These are phyloP conservation scores for Carassius auratus DNA, from an alignment of 2,113 vertebrate species.

Conservation along the genomic window DNA sequence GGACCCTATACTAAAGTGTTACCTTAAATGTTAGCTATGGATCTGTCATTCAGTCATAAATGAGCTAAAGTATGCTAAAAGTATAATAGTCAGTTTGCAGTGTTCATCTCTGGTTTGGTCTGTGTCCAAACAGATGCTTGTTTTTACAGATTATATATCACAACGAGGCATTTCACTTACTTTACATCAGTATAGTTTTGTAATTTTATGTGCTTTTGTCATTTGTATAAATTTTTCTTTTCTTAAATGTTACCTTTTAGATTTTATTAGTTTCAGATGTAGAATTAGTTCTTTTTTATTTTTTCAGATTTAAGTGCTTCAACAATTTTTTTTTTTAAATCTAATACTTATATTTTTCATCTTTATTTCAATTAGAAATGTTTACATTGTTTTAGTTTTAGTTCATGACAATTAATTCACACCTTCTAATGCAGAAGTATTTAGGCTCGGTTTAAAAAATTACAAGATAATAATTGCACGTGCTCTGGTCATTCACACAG, in stretches of 20 bases:
- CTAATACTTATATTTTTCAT: neutral
- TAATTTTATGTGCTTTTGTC: neutral
- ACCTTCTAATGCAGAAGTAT: neutral
- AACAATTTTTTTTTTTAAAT: neutral
- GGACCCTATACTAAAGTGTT: too few relatives aligned
- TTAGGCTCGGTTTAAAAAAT: neutral
- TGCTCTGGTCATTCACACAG: neutral
- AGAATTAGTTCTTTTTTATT: neutral
- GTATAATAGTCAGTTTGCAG: neutral
- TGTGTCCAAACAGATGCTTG: neutral
- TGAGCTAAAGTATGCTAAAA: neutral
- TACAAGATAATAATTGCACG: neutral
- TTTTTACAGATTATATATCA: neutral
- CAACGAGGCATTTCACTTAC: neutral
- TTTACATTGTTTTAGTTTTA: neutral
- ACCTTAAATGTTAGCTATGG: too few relatives aligned
- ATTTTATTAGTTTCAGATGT: neutral
- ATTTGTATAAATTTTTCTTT: neutral
- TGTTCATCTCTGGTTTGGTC: neutral
- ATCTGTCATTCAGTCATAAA: neutral
- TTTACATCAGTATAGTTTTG: neutral
- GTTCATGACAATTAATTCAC: neutral
- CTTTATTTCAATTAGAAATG: neutral
- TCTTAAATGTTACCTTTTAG: neutral
- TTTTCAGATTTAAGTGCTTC: neutral